Evolutionary conservation across 2,797 vertebrate species (phyloP).

Genomic region (Antennarius maculatus): DNA sequence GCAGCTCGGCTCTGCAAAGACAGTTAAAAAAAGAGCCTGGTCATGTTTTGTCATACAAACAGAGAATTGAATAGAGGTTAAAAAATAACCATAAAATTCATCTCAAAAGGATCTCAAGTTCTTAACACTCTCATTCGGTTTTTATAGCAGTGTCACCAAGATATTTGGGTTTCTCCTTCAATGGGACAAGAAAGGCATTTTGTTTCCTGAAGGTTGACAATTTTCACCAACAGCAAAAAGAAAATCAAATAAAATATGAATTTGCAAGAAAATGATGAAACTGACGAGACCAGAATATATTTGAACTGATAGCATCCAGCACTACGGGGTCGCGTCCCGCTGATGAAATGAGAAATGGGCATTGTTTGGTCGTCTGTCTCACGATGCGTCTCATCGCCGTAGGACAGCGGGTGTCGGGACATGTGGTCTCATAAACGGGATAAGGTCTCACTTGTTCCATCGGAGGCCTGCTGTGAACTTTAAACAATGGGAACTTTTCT

Average conservation of each 20-base stretch:
- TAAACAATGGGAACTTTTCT: conserved; percentile 62
- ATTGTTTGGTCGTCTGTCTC: conserved; percentile 49
- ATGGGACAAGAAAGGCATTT: neutral
- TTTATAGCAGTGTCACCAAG: neutral
- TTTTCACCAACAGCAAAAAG: neutral
- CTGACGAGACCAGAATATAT: neutral
- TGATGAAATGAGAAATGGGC: conserved; percentile 59
- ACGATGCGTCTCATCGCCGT: conserved; percentile 53
- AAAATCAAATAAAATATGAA: neutral
- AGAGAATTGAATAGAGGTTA: neutral
- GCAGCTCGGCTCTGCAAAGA: conserved; percentile 86
- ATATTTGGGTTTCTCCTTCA: neutral
- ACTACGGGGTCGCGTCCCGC: conserved; percentile 23
- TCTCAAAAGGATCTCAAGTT: neutral
- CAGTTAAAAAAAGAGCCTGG: neutral
- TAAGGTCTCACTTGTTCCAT: conserved; percentile 68
- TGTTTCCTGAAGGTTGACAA: neutral
- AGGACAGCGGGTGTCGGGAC: conserved; percentile 56
- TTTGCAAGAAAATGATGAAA: neutral
- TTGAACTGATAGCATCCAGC: neutral
- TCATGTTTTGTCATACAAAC: neutral
- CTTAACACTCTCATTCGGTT: neutral
- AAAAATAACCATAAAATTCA: neutral
- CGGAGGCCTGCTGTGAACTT: conserved; percentile 64
- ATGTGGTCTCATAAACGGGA: conserved; percentile 66